Percentiles rank a stretch among this genome's conserved stretches.
These are phyloP conservation scores for Amblyraja radiata DNA, from an alignment of 2,797 vertebrate species.

Conservation along the genomic window DNA sequence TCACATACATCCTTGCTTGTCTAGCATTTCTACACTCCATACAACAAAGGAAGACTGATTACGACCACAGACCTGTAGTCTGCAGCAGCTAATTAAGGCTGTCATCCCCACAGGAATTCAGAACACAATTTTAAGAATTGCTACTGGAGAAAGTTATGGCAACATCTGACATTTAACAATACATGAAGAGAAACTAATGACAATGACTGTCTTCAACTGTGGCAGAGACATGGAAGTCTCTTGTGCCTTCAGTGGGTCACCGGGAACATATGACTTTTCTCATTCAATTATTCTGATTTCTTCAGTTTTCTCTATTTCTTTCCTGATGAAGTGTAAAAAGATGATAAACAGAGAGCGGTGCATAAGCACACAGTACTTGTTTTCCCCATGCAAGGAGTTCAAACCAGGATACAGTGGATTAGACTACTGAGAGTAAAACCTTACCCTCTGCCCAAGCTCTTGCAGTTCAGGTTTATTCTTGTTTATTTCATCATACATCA, in stretches of 20 bases:
- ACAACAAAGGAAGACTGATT: neutral
- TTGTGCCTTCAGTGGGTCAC: neutral
- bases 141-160: neutral
- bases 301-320: neutral
- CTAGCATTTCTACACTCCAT: neutral
- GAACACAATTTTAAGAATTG: neutral
- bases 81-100: neutral
- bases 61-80: neutral
- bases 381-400: neutral
- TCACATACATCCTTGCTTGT: neutral
- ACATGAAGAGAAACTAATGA: neutral
- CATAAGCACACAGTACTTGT: neutral
- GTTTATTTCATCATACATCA: neutral
- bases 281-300: neutral
- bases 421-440: neutral
- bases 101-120: neutral
- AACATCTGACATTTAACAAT: neutral
- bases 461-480: neutral
- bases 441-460: neutral
- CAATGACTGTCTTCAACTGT: neutral
- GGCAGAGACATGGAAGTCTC: neutral
- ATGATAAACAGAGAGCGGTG: neutral
- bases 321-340: neutral
- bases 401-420: neutral
- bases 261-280: neutral